phyloP scores from a whole-genome alignment of 1,140 invertebrate genomes.

The Drosophila orena region DNA sequence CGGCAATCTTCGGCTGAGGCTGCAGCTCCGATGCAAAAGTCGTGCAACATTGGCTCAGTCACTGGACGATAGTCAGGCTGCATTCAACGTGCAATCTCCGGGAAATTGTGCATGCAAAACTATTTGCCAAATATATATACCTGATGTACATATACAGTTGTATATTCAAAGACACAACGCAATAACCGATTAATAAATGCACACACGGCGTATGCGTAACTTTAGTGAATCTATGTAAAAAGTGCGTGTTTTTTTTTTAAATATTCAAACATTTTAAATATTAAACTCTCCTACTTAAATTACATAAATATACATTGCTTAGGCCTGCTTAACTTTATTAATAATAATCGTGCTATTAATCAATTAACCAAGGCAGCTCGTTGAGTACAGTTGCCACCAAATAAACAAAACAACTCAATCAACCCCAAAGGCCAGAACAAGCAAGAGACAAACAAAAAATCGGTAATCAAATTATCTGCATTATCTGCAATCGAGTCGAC shows the following conservation, averaged over 20 bases:
- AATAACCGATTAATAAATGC: conserved; percentile 19
- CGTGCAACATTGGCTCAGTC: conserved; percentile 67
- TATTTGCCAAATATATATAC: conserved; percentile 21
- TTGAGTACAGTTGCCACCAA: conserved; percentile 45
- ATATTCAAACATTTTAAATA: background rate
- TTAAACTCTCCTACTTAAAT: background rate
- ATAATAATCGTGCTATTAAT: conserved; percentile 6
- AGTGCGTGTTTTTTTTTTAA: background rate
- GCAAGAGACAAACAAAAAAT: conserved; percentile 4
- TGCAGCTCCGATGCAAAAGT: conserved; percentile 68
- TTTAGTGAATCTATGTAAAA: background rate
- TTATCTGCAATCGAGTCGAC: conserved; percentile 14
- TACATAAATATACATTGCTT: too few relatives aligned
- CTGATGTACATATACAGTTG: conserved; percentile 2
- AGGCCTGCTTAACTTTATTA: background rate
- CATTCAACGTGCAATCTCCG: conserved; percentile 68
- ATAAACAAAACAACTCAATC: conserved; percentile 39
- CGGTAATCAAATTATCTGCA: conserved; percentile 26
- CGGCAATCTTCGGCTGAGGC: conserved; percentile 28
- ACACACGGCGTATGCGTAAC: conserved; percentile 35
- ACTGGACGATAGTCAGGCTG: conserved; percentile 71
- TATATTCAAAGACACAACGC: conserved; percentile 27
- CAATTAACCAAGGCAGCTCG: conserved; percentile 20
- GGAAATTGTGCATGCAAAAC: conserved; percentile 5
- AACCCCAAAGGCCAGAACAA: conserved; percentile 10